Evolutionary conservation across 2,797 vertebrate species (phyloP).

Genomic region (Eospalax fontanierii): DNA sequence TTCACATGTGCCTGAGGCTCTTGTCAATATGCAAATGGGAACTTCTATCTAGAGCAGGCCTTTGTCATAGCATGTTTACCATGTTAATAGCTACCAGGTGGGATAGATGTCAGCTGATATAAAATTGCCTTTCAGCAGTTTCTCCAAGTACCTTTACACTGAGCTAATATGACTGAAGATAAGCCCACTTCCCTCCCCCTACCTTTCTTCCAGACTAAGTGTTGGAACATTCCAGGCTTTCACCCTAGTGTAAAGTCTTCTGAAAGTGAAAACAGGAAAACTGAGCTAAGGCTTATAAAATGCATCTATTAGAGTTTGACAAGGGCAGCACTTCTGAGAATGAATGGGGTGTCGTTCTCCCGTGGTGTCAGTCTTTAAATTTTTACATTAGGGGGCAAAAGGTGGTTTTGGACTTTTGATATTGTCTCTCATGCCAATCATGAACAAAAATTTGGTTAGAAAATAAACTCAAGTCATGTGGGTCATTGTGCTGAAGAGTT

Average conservation of each 20-base stretch:
- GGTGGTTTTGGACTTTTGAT: slow-evolving; percentile 33
- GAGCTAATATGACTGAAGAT: slow-evolving; percentile 26
- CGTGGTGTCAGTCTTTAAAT: not conserved
- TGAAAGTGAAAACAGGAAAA: slow-evolving; percentile 40
- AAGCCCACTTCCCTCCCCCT: not conserved
- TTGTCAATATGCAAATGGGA: slow-evolving; percentile 62
- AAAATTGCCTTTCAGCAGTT: not conserved
- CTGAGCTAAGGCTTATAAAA: slow-evolving; percentile 26
- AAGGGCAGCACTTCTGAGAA: not conserved
- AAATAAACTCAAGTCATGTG: slow-evolving; percentile 50
- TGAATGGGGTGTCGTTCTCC: not conserved
- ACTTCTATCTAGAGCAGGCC: slow-evolving; percentile 25
- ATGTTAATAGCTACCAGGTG: slow-evolving; percentile 75
- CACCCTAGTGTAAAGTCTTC: not conserved
- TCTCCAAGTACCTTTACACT: slow-evolving; percentile 47
- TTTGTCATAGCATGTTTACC: slow-evolving; percentile 66
- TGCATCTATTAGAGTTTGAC: not conserved
- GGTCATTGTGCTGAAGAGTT: not conserved
- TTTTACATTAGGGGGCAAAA: not conserved
- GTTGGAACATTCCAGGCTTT: not conserved
- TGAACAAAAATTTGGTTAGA: slow-evolving; percentile 59
- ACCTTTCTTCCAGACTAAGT: not conserved
- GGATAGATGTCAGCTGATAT: slow-evolving; percentile 57
- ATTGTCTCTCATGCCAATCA: slow-evolving; percentile 38
- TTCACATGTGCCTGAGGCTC: slow-evolving; percentile 47